A percentile compares a stretch with the other conserved stretches of the same genome.
Evolutionary conservation across 2,888 invertebrate genomes (phyloP).

Genomic region (Hylaea fasciaria): DNA sequence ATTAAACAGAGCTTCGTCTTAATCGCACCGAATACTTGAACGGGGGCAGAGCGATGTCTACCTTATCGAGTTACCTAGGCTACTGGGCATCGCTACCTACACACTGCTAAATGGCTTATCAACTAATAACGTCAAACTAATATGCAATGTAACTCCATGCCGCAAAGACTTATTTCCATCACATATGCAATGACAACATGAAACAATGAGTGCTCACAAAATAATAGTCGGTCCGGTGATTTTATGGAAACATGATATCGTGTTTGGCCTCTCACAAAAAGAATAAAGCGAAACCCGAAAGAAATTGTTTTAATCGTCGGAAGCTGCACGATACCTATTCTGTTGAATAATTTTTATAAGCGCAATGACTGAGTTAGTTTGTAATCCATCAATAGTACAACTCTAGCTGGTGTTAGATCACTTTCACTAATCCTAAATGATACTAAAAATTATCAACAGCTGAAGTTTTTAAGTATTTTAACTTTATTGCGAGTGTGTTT

Average conservation of each 20-base stretch:
- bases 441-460: too few relatives aligned
- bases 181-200: constrained; percentile 47
- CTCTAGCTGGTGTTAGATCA: too few relatives aligned
- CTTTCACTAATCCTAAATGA: too few relatives aligned
- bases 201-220: constrained; percentile 63
- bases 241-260: constrained; percentile 84
- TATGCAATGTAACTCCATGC: constrained; percentile 38
- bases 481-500: too few relatives aligned
- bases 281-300: constrained; percentile 75
- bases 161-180: constrained; percentile 46
- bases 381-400: constrained; percentile 6
- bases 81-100: constrained; percentile 74
- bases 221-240: constrained; percentile 83
- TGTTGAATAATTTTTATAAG: constrained; percentile 32
- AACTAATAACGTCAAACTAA: constrained; percentile 28
- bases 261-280: constrained; percentile 81
- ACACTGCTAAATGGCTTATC: constrained; percentile 53
- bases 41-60: constrained; percentile 81
- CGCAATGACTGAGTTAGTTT: constrained; percentile 15
- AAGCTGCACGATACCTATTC: constrained; percentile 65
- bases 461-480: too few relatives aligned
- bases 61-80: constrained; percentile 84
- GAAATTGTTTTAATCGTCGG: constrained; percentile 84
- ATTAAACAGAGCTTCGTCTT: constrained; percentile 77
- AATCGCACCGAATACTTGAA: constrained; percentile 81